Evolutionary conservation across 2,888 invertebrate genomes (phyloP), one percentile per base, ranked within the genome.

Genomic region (Bellardia bayeri): DNA sequence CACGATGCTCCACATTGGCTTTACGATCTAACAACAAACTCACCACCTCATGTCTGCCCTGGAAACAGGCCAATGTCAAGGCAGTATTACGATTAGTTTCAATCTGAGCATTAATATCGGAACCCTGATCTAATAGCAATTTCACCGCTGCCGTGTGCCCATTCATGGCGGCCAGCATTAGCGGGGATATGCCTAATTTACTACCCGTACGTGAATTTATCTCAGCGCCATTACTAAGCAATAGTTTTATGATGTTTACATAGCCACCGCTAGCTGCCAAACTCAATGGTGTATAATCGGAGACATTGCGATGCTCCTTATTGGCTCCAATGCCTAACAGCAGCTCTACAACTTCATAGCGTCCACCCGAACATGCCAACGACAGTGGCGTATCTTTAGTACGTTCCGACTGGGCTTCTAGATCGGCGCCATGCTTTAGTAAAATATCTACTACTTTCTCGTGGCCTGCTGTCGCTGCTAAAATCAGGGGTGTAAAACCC

Each of bases 161-260:
- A 95, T 99, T 99, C 99, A 99, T 99, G 37, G 99, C 98, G 23
- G 99, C 99, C 92, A 99, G 94, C 99, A 99, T 99, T 79, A 99
- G 95, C 5, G 99, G 99, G 1, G 99, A 99, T 91, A 99, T 99
- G 90, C 99, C 99, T 82, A 99, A 95, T 94, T 99, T 99, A 89
- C 98, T 98, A 69, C 99, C 99, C 74, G 98, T 98, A 89, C 98
- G 96, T 16, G 99, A 99, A 95, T 99, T 99, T 90, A 99, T 99
- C 94, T 99, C 99, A 63, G 99, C 99, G 91, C 98, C 99, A 93
- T 98, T 97, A 92, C 96, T 97, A 66, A 99, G 95, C 88, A 99
- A 94, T 88, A 99, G 95, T 91, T 98, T 97, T 91, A 99, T 99
- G 91, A 99, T 99, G 93, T 99, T 99, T 79, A 99, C 99, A 94